Percentiles rank a stretch among this genome's conserved stretches.
Conservation (phyloP, 2,888 invertebrate species). For the Limnephilus lunatus region DNA sequence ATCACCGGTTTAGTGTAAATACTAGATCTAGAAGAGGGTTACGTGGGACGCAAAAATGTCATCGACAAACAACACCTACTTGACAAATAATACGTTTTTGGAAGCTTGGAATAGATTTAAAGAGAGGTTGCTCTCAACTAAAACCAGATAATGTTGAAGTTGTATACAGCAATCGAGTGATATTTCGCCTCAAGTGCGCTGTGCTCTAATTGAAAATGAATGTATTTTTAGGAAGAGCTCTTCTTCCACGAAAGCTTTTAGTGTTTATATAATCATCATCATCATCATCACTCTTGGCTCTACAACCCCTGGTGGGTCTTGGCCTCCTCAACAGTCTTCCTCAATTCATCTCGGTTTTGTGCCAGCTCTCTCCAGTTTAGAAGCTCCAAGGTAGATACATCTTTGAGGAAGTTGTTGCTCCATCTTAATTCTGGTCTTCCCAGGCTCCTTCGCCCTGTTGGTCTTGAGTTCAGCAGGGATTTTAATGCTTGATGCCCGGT, state of each 20-base stretch:
- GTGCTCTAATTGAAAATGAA: not conserved
- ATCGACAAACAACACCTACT: conserved; percentile 15
- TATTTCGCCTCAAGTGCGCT: not conserved
- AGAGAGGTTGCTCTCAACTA: not conserved
- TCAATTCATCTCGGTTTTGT: too few species aligned
- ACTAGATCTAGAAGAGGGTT: not conserved
- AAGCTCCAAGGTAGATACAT: too few species aligned
- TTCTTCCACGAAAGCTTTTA: not conserved
- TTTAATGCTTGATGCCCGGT: too few species aligned
- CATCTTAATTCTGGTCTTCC: too few species aligned
- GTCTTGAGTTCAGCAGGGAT: too few species aligned
- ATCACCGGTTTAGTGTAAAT: conserved; percentile 13
- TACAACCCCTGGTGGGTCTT: too few species aligned
- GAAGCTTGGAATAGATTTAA: not conserved
- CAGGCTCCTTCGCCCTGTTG: too few species aligned
- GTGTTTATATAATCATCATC: too few species aligned
- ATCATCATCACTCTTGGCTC: too few species aligned
- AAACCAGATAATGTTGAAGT: not conserved
- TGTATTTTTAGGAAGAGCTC: not conserved
- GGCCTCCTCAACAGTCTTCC: too few species aligned
- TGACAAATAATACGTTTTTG: not conserved
- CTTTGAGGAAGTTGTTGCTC: too few species aligned
- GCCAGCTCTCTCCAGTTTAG: too few species aligned
- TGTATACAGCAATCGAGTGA: not conserved
- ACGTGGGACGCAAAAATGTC: conserved; percentile 21